Conservation (phyloP, 2,888 invertebrate species). For the Willowsia nigromaculata region DNA sequence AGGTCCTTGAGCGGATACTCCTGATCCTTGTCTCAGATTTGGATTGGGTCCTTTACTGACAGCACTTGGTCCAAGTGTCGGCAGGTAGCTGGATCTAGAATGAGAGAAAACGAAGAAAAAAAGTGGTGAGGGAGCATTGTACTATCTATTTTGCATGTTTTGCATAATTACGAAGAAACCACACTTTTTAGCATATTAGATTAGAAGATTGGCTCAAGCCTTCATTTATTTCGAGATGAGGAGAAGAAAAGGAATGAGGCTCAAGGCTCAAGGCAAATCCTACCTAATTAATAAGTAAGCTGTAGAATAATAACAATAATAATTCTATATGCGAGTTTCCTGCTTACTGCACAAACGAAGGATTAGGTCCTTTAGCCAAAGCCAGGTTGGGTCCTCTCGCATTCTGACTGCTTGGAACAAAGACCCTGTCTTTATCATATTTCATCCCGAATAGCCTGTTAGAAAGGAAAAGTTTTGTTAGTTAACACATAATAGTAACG, state of each 20-base stretch:
- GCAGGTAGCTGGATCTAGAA: slow-evolving; percentile 74
- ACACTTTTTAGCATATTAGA: slow-evolving; percentile 50
- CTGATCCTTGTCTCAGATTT: slow-evolving; percentile 87
- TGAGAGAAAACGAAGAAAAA: neutral
- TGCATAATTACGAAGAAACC: slow-evolving; percentile 9
- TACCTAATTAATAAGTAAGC: slow-evolving; percentile 64
- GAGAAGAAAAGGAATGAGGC: slow-evolving; percentile 2
- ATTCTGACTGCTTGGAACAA: slow-evolving; percentile 68
- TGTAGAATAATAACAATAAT: slow-evolving; percentile 20
- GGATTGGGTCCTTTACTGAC: slow-evolving; percentile 87
- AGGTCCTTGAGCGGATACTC: slow-evolving; percentile 87
- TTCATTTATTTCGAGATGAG: slow-evolving; percentile 23
- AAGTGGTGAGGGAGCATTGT: neutral
- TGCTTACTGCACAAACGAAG: slow-evolving; percentile 76
- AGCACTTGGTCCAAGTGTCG: slow-evolving; percentile 69
- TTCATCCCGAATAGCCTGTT: slow-evolving; percentile 76
- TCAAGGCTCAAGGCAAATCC: slow-evolving; percentile 34
- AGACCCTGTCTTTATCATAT: slow-evolving; percentile 73
- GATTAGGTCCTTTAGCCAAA: slow-evolving; percentile 77
- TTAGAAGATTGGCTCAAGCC: slow-evolving; percentile 37
- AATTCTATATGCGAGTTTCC: slow-evolving; percentile 16
- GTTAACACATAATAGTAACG: slow-evolving; percentile 27
- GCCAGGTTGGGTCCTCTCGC: slow-evolving; percentile 77
- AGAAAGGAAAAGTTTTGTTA: slow-evolving; percentile 48
- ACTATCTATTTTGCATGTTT: neutral